These are phyloP conservation scores for Ladona fulva DNA, from an alignment of 1,140 invertebrate genomes.

Conservation along the genomic window DNA sequence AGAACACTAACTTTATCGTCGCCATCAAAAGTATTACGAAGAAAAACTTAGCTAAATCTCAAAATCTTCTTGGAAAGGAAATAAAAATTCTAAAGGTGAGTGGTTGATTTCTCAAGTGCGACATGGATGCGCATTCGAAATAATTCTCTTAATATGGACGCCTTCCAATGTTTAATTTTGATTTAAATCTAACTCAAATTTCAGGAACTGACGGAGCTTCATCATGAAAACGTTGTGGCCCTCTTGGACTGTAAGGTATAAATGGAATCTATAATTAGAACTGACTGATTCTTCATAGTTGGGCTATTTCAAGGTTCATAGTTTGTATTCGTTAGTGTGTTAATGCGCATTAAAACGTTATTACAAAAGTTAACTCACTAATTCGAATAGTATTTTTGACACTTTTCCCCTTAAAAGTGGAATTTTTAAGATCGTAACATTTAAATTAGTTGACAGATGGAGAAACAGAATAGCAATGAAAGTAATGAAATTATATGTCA, in stretches of 20 bases:
- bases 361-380: no score
- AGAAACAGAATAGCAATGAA: no score
- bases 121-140: no score
- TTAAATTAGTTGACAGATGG: no score
- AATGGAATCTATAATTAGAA: slow-evolving; percentile 13
- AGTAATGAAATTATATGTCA: no score
- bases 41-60: slow-evolving; percentile 93
- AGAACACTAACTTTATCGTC: slow-evolving; percentile 79
- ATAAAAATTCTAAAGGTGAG: slow-evolving; percentile 93
- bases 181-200: slow-evolving; percentile 28
- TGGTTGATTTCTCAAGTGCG: slow-evolving; percentile 14
- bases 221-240: slow-evolving; percentile 97
- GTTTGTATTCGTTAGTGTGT: no score
- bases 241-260: slow-evolving; percentile 85
- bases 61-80: slow-evolving; percentile 94
- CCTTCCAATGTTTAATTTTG: slow-evolving; percentile 8
- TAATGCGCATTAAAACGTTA: no score
- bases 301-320: background rate
- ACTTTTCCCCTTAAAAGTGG: no score
- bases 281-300: background rate
- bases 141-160: no score
- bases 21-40: slow-evolving; percentile 97
- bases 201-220: slow-evolving; percentile 85
- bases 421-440: no score
- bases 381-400: no score